A percentile compares a stretch with the other conserved stretches of the same genome.
These are phyloP conservation scores for Hozukius guyotensis DNA, from an alignment of 2,797 vertebrate species.

Conservation along the genomic window DNA sequence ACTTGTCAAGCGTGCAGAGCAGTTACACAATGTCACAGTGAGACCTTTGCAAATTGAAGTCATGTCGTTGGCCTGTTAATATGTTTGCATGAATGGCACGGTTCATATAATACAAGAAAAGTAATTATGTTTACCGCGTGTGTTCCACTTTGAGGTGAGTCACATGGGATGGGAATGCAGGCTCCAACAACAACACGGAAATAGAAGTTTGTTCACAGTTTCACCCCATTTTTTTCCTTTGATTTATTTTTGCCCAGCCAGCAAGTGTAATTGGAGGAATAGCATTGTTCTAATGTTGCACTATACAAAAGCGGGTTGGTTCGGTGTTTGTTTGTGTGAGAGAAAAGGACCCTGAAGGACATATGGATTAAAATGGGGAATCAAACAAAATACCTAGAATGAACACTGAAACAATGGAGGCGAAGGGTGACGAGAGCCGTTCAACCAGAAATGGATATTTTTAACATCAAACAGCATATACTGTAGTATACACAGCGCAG, in stretches of 20 bases:
- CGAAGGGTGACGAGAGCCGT: not conserved
- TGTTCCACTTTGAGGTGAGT: slow-evolving; percentile 57
- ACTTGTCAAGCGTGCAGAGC: slow-evolving; percentile 5
- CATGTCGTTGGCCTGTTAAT: slow-evolving; percentile 34
- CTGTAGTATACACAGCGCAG: not conserved
- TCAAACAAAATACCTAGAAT: not conserved
- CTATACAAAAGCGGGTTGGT: slow-evolving; percentile 10
- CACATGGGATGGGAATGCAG: slow-evolving; percentile 52
- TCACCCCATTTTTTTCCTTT: slow-evolving; percentile 51
- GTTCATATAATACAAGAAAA: slow-evolving; percentile 45
- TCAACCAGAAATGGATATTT: not conserved
- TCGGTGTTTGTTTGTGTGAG: slow-evolving; percentile 6
- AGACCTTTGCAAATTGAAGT: slow-evolving; percentile 52
- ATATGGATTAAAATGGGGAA: not conserved
- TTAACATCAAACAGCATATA: not conserved
- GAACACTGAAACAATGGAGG: not conserved
- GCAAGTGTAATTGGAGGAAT: slow-evolving; percentile 48
- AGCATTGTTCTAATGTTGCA: slow-evolving; percentile 21
- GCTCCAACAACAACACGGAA: slow-evolving; percentile 55
- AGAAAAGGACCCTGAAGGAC: not conserved
- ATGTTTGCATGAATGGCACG: slow-evolving; percentile 35
- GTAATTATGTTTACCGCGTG: slow-evolving; percentile 57
- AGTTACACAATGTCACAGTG: slow-evolving; percentile 26
- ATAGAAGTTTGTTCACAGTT: slow-evolving; percentile 68
- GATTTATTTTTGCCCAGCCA: slow-evolving; percentile 65